phyloP scores from a whole-genome alignment of 2,797 vertebrate genomes.

The Lacerta agilis region DNA sequence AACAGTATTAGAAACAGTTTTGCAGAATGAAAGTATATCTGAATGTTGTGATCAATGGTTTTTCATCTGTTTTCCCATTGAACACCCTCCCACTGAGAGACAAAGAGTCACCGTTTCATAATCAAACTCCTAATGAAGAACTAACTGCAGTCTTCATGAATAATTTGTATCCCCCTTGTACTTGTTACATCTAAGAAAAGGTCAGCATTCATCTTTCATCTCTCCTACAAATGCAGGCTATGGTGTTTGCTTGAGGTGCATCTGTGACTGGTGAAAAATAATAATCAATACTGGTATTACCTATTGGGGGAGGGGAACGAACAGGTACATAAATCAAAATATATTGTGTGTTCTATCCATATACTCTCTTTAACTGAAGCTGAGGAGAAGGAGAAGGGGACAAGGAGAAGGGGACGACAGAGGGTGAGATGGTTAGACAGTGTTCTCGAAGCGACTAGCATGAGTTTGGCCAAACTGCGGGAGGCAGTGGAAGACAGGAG shows the following conservation, averaged over 20 bases:
- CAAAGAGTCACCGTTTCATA: constrained; percentile 18
- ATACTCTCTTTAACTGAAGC: no score
- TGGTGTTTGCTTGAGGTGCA: background rate
- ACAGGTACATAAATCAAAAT: no score
- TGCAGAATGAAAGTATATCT: background rate
- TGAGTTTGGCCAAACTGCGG: no score
- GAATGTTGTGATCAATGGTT: background rate
- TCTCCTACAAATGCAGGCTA: constrained; percentile 1
- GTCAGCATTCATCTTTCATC: constrained; percentile 40
- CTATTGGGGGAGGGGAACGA: background rate
- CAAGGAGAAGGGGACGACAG: no score
- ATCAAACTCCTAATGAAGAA: constrained; percentile 33
- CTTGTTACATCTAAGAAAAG: constrained; percentile 31
- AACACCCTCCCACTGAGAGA: background rate
- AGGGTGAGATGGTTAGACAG: no score
- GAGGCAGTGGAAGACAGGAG: no score
- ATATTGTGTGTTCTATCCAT: no score
- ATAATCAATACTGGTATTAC: background rate
- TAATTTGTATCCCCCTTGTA: constrained; percentile 30
- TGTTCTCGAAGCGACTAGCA: no score
- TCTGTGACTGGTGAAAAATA: background rate
- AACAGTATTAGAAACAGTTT: background rate
- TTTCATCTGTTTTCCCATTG: constrained; percentile 7
- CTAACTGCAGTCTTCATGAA: constrained; percentile 34
- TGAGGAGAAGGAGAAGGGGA: no score